phyloP scores from a whole-genome alignment of 2,888 invertebrate genomes.

The Drosophila formosana region DNA sequence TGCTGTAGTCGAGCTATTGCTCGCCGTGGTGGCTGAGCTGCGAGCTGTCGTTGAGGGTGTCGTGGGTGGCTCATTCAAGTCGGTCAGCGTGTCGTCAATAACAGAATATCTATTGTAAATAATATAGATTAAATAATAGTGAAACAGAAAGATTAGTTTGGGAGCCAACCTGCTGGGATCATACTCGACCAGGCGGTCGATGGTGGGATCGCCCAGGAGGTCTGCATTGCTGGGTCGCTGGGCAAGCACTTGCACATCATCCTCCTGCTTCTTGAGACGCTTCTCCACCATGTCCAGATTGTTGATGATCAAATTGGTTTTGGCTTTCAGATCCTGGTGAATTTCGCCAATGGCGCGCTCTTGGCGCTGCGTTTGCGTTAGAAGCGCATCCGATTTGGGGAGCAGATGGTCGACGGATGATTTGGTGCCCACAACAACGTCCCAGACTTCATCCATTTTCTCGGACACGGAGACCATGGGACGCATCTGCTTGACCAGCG shows the following conservation, averaged over 20 bases:
- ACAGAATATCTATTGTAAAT: conserved; percentile 80
- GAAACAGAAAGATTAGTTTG: not conserved
- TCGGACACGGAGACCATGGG: conserved; percentile 94
- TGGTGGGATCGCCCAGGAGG: conserved; percentile 90
- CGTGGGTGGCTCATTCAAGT: conserved; percentile 71
- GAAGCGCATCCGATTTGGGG: conserved; percentile 93
- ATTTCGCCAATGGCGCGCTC: conserved; percentile 95
- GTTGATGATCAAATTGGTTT: conserved; percentile 94
- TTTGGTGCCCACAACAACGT: conserved; percentile 94
- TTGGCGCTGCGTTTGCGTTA: conserved; percentile 94
- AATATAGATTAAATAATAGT: too few relatives aligned
- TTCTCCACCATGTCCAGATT: conserved; percentile 95
- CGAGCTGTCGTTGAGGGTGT: conserved; percentile 27
- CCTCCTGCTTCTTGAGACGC: conserved; percentile 93
- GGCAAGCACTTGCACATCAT: conserved; percentile 91
- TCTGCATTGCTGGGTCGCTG: conserved; percentile 92
- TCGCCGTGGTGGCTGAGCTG: conserved; percentile 1
- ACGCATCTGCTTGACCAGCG: conserved; percentile 92
- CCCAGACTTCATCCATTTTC: conserved; percentile 97
- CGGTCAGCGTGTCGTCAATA: conserved; percentile 82
- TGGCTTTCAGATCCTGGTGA: conserved; percentile 91
- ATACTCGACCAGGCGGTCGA: conserved; percentile 92
- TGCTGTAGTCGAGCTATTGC: conserved; percentile 21
- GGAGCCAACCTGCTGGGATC: conserved; percentile 88
- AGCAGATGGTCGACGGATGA: conserved; percentile 94